Percentiles rank a stretch among this genome's conserved stretches.
Conservation (phyloP, 1,140 invertebrate species). For the Aphaenogaster floridana region DNA sequence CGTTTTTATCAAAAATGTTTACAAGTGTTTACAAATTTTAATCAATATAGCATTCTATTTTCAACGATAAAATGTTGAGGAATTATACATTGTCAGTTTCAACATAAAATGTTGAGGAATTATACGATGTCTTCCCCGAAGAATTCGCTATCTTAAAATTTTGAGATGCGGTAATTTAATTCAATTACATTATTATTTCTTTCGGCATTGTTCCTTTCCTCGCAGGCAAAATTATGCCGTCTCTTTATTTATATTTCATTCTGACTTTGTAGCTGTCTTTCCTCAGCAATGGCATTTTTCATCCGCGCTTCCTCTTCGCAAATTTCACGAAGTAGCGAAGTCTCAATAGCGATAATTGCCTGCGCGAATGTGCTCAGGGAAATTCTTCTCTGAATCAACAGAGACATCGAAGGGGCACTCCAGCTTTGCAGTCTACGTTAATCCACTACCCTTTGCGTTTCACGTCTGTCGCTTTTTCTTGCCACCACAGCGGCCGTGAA, state of each 20-base stretch:
- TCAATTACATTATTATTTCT: background rate
- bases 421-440: constrained; percentile 25
- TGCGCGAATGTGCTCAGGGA: constrained; percentile 17
- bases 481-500: constrained; percentile 20
- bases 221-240: background rate
- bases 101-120: background rate
- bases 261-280: constrained; percentile 13
- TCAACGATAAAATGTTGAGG: background rate
- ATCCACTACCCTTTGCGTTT: constrained; percentile 44
- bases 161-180: constrained; percentile 13
- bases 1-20: background rate
- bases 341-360: constrained; percentile 57
- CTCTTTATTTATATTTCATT: constrained; percentile 15
- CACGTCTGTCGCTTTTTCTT: constrained; percentile 50
- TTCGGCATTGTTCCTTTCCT: background rate
- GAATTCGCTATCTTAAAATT: background rate
- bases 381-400: constrained; percentile 53
- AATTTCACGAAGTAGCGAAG: constrained; percentile 20
- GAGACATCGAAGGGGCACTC: constrained; percentile 43
- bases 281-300: constrained; percentile 8
- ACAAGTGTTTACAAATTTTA: background rate
- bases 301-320: constrained; percentile 12
- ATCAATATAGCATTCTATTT: background rate
- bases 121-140: background rate
- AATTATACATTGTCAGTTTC: background rate